Evolutionary conservation across 1,140 invertebrate genomes (phyloP), one percentile per base, ranked within the genome.

Genomic region (honey bee (Apis mellifera)): DNA sequence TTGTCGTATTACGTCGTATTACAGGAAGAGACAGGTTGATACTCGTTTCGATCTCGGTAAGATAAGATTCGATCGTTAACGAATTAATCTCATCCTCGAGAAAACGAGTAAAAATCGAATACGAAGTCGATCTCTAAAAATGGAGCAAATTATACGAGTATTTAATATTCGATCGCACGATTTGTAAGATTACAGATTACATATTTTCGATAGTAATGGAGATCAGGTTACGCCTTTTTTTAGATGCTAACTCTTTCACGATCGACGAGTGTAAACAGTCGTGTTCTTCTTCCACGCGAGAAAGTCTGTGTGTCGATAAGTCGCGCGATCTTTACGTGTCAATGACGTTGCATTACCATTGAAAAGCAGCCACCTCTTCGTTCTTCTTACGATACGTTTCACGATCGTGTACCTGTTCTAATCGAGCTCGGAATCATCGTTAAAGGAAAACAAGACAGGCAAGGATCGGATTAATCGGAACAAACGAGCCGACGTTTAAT

Each of bases 181-280:
- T 80, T 57, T 66, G 79, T 65, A 48, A 19, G 68, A 52, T 59
- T 64, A 54, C 84, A 75, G 52, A 57, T n/a, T 32, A 32, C 3
- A 32, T n/a, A n/a, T 57, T 86, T 86, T 86, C 65, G 85, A 60
- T 69, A 66, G 82, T 84, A 77, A 62, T 65, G 82, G 86, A 87
- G 86, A 82, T 87, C 74, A 73, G 54, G 55, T 87, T 82, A 48
- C 82, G 65, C 73, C 82, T 87, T 62, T 80, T 66, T 26, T 3
- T 32, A 54, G 57, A 52, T 52, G 50, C 3, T 71, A 84, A 71
- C 62, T 70, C 66, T 74, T 86, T 26, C 82, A 87, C 82, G 78
- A 82, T 86, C 70, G 82, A 75, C 52, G 65, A 64, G 82, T 81
- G 86, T 76, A 81, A 87, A 88, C 83, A 87, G 59, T 59, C 73